phyloP scores from a whole-genome alignment of 2,888 invertebrate genomes.

The Napeogenes inachia region DNA sequence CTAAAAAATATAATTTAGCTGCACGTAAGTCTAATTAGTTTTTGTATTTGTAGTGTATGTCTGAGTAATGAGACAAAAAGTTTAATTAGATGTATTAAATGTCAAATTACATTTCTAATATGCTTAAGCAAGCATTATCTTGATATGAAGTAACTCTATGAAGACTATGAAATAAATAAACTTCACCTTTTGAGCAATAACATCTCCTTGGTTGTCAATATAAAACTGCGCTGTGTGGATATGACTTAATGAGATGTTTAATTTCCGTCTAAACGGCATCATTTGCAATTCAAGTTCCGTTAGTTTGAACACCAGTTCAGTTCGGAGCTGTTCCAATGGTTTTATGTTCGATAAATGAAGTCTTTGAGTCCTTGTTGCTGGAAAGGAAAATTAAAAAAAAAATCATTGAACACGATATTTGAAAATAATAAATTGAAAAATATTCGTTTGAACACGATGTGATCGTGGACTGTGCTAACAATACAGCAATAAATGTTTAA shows the following conservation, averaged over 20 bases:
- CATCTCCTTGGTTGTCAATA: slow-evolving; percentile 83
- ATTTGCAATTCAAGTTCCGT: slow-evolving; percentile 85
- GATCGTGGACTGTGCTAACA: too few species aligned
- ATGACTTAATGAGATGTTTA: slow-evolving; percentile 84
- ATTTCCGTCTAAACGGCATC: slow-evolving; percentile 82
- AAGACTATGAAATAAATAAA: background rate
- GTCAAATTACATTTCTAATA: too few species aligned
- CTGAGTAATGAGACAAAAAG: too few species aligned
- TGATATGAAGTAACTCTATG: too few species aligned
- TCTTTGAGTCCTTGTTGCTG: slow-evolving; percentile 80
- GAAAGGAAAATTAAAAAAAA: slow-evolving; percentile 24
- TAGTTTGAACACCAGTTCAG: slow-evolving; percentile 85
- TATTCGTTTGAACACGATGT: too few species aligned
- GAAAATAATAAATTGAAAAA: too few species aligned
- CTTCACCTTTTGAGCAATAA: slow-evolving; percentile 82
- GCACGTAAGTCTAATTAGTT: too few species aligned
- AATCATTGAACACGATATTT: background rate
- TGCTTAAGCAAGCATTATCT: too few species aligned
- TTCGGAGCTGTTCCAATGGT: slow-evolving; percentile 82
- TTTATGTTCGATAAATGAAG: slow-evolving; percentile 81
- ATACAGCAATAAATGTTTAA: too few species aligned
- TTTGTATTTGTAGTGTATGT: too few species aligned
- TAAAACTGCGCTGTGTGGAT: slow-evolving; percentile 87
- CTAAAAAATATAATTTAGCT: too few species aligned
- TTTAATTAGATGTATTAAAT: too few species aligned